These are phyloP conservation scores for Gibbula magus DNA, from an alignment of 2,888 invertebrate species.

Conservation along the genomic window DNA sequence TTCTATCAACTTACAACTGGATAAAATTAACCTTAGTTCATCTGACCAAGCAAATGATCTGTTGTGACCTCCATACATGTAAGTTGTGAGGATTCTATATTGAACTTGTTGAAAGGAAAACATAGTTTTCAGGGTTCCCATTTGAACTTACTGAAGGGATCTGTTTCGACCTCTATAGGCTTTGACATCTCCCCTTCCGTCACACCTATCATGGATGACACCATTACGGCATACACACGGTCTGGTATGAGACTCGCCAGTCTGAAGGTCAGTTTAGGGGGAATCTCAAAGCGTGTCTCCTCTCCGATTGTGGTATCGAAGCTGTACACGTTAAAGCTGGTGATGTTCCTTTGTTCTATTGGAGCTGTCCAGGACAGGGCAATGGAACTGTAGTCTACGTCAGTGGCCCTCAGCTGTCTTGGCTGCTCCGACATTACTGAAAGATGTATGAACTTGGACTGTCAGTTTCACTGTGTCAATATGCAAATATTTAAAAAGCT, in stretches of 20 bases:
- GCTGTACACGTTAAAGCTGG: background rate
- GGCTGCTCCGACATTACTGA: conserved; percentile 12
- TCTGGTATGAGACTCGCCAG: background rate
- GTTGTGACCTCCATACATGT: too few relatives aligned
- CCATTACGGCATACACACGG: background rate
- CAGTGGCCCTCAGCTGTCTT: background rate
- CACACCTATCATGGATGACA: background rate
- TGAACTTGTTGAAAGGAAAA: too few relatives aligned
- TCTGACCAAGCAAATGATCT: too few relatives aligned
- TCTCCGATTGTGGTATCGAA: background rate
- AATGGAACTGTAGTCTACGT: background rate
- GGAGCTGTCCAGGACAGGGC: background rate
- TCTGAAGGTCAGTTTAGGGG: background rate
- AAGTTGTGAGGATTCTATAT: too few relatives aligned
- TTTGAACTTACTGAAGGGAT: background rate
- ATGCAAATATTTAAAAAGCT: too few relatives aligned
- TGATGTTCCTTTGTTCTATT: conserved; percentile 1
- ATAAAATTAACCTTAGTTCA: too few relatives aligned
- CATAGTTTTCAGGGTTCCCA: background rate
- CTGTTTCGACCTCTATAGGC: background rate
- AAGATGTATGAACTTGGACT: too few relatives aligned
- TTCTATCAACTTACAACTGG: too few relatives aligned
- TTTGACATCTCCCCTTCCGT: background rate
- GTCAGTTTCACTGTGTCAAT: too few relatives aligned
- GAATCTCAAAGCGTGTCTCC: background rate